These are phyloP conservation scores for Poeciliopsis infans DNA, from an alignment of 2,797 vertebrate genomes.

Conservation along the genomic window DNA sequence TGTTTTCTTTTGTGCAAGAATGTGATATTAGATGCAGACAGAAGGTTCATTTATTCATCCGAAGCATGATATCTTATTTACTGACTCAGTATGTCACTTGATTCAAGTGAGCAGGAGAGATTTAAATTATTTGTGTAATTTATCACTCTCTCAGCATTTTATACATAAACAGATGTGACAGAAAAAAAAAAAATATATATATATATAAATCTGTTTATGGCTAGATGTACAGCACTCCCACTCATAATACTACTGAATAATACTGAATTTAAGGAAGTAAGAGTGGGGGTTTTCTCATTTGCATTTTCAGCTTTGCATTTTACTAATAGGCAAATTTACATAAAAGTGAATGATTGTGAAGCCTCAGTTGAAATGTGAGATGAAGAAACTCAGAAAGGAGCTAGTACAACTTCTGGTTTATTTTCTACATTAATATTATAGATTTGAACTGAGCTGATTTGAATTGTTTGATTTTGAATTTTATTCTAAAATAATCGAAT, in stretches of 20 bases:
- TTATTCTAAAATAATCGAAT: background rate
- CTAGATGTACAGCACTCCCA: background rate
- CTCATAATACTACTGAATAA: background rate
- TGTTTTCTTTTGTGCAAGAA: constrained; percentile 37
- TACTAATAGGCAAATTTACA: constrained; percentile 14
- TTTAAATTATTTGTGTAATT: background rate
- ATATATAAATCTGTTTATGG: background rate
- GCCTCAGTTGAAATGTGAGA: background rate
- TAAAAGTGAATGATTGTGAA: constrained; percentile 13
- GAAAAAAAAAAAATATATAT: background rate
- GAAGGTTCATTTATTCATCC: constrained; percentile 11
- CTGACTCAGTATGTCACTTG: background rate
- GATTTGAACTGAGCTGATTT: background rate
- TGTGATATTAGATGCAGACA: constrained; percentile 5
- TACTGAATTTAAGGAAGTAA: background rate
- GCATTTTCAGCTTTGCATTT: background rate
- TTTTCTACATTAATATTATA: background rate
- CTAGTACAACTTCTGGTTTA: background rate
- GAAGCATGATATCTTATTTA: background rate
- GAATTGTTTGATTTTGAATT: background rate
- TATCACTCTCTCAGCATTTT: background rate
- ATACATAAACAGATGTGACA: constrained; percentile 3
- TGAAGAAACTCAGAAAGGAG: background rate
- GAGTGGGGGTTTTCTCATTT: background rate
- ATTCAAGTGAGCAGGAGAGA: background rate